Evolutionary conservation across 2,113 vertebrate species (phyloP).

Genomic region (Tyrannus savana): DNA sequence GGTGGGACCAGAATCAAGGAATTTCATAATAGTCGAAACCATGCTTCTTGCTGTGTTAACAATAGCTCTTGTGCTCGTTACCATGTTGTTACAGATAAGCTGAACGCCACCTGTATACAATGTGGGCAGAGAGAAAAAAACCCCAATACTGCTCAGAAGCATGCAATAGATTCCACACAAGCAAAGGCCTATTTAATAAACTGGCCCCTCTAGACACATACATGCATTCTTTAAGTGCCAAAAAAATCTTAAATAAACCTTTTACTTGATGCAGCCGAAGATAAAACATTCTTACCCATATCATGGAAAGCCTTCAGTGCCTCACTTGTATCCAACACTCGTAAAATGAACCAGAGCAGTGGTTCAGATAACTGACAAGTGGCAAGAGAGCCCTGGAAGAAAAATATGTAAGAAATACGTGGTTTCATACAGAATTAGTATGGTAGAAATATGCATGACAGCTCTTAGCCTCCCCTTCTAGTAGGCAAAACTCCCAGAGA

Average conservation of each 20-base stretch:
- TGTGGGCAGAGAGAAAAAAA: rapidly evolving
- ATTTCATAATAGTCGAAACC: conserved; percentile 99
- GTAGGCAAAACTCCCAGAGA: neutral
- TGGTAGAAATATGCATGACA: neutral
- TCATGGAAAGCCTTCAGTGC: conserved; percentile 97
- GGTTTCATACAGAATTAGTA: neutral
- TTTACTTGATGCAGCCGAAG: neutral
- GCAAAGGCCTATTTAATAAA: neutral
- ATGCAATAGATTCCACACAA: neutral
- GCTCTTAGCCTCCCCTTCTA: neutral
- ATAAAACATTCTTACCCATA: conserved; percentile 85
- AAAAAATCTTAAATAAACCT: neutral
- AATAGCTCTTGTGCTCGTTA: conserved; percentile 97
- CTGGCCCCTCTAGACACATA: neutral
- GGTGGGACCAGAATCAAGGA: conserved; percentile 93
- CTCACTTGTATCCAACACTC: conserved; percentile 96
- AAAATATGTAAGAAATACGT: neutral
- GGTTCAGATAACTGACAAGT: conserved; percentile 98
- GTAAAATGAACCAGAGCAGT: conserved; percentile 95
- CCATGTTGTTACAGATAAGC: conserved; percentile 99
- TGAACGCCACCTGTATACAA: conserved; percentile 89
- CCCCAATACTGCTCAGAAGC: neutral
- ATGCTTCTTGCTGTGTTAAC: conserved; percentile 99
- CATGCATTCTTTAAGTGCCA: neutral
- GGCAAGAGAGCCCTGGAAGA: conserved; percentile 90